phyloP scores from a whole-genome alignment of 2,888 invertebrate genomes.

The Antheraea yamamai region DNA sequence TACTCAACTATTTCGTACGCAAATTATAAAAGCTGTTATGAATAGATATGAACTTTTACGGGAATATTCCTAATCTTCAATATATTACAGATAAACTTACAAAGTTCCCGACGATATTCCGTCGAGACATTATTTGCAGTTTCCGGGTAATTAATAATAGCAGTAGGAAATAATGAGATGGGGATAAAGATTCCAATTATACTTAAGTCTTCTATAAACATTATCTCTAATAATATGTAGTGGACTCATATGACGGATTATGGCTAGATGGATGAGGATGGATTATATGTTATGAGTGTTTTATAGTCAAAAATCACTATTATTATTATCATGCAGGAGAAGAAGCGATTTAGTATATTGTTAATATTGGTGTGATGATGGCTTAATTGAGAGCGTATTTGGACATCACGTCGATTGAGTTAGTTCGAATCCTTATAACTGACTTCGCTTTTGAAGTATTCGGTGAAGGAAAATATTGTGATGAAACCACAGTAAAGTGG shows the following conservation, averaged over 20 bases:
- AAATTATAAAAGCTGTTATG: neutral
- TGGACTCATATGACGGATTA: neutral
- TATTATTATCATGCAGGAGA: too few relatives aligned
- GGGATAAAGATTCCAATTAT: neutral
- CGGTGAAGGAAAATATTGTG: too few relatives aligned
- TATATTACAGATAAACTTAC: neutral
- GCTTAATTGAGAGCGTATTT: too few relatives aligned
- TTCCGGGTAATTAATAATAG: neutral
- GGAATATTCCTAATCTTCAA: neutral
- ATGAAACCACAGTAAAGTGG: too few relatives aligned
- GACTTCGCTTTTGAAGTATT: too few relatives aligned
- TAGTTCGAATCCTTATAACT: too few relatives aligned
- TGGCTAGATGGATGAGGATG: too few relatives aligned
- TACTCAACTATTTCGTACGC: neutral
- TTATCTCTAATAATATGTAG: neutral
- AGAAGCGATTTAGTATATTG: too few relatives aligned
- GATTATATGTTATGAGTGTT: too few relatives aligned
- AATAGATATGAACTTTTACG: neutral
- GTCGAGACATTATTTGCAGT: neutral
- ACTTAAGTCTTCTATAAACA: neutral
- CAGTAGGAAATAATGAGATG: neutral
- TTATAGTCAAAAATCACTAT: too few relatives aligned
- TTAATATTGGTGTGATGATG: too few relatives aligned
- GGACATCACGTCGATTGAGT: too few relatives aligned
- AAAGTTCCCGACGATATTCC: neutral